phyloP scores from a whole-genome alignment of 1,140 invertebrate species.

The Triops longicaudatus region DNA sequence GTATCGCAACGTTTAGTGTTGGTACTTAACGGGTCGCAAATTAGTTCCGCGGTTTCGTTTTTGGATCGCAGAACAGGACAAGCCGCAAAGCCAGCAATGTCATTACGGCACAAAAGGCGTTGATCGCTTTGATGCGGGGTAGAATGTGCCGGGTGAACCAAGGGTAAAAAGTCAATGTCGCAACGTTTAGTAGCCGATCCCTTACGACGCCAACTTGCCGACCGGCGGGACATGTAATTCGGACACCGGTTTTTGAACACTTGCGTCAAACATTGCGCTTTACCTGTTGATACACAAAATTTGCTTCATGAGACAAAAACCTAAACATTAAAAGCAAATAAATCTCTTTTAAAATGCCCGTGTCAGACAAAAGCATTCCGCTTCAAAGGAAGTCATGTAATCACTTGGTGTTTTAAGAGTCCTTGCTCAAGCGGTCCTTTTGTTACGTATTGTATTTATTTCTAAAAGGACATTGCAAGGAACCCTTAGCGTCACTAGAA shows the following conservation, averaged over 20 bases:
- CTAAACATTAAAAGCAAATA: too few relatives aligned
- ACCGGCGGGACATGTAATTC: slow-evolving; percentile 35
- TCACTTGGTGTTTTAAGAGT: too few relatives aligned
- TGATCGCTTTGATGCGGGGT: slow-evolving; percentile 33
- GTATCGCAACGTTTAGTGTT: slow-evolving; percentile 45
- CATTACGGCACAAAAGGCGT: slow-evolving; percentile 37
- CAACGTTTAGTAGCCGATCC: slow-evolving; percentile 35
- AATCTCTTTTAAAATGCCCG: too few relatives aligned
- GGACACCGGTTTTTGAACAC: slow-evolving; percentile 40
- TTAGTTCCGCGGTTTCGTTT: slow-evolving; percentile 39
- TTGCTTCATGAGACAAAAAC: not conserved
- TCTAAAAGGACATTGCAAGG: too few relatives aligned
- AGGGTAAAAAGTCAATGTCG: slow-evolving; percentile 44
- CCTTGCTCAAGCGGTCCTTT: too few relatives aligned
- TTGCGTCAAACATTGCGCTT: slow-evolving; percentile 38
- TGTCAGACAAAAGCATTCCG: too few relatives aligned
- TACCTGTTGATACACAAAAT: slow-evolving; percentile 29
- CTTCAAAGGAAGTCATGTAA: too few relatives aligned
- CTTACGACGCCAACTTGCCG: slow-evolving; percentile 32
- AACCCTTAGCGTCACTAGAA: too few relatives aligned
- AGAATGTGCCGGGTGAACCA: slow-evolving; percentile 36
- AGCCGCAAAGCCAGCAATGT: slow-evolving; percentile 38
- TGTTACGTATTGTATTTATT: too few relatives aligned
- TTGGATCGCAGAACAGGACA: slow-evolving; percentile 41
- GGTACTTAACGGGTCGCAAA: slow-evolving; percentile 44